These are phyloP conservation scores for Zaprionus inermis DNA, from an alignment of 1,140 invertebrate genomes.

Conservation along the genomic window DNA sequence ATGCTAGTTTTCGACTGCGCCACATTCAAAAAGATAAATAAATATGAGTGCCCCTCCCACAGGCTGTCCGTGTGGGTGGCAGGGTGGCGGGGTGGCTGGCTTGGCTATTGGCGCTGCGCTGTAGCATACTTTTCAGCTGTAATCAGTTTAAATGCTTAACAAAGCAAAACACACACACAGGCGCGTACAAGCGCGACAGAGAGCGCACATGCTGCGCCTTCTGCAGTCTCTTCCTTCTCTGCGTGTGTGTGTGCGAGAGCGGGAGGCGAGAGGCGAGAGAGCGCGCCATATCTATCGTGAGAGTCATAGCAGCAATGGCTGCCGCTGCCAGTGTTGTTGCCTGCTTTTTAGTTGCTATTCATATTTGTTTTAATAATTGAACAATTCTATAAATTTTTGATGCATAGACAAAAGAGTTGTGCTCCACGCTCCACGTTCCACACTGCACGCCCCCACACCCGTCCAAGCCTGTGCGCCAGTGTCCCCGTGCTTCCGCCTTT, in stretches of 20 bases:
- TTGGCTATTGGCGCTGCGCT: conserved; percentile 52
- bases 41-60: conserved; percentile 69
- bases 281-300: not conserved
- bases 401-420: conserved; percentile 79
- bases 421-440: conserved; percentile 13
- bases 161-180: conserved; percentile 57
- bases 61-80: not conserved
- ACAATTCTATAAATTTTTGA: conserved; percentile 75
- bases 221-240: too few relatives aligned
- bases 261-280: conserved; percentile 1
- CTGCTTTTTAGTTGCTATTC: conserved; percentile 78
- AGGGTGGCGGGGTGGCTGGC: not conserved
- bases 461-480: not conserved
- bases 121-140: conserved; percentile 80
- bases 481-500: not conserved
- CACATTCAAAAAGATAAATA: conserved; percentile 79
- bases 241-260: not conserved
- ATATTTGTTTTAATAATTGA: conserved; percentile 81
- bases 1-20: conserved; percentile 46
- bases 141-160: conserved; percentile 82
- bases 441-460: not conserved
- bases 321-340: not conserved
- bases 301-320: conserved; percentile 29
- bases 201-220: not conserved
- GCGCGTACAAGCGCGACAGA: conserved; percentile 2